These are phyloP conservation scores for Hiodon alosoides DNA, from an alignment of 2,113 vertebrate genomes.

Conservation along the genomic window DNA sequence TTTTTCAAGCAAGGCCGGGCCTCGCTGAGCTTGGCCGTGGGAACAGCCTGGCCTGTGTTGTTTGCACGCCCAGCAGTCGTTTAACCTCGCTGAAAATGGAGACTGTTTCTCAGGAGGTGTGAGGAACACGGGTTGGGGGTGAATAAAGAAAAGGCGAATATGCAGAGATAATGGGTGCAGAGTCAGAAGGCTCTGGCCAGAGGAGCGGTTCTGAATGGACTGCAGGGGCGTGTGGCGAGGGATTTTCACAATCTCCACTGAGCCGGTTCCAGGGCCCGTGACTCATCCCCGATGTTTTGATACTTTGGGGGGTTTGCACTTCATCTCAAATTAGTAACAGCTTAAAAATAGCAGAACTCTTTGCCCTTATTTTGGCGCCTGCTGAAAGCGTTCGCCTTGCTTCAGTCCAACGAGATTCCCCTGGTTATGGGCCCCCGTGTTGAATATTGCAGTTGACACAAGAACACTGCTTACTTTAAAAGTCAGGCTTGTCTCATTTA, in stretches of 20 bases:
- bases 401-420: too few species aligned
- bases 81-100: background rate
- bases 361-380: background rate
- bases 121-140: background rate
- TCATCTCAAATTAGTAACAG: constrained; percentile 16
- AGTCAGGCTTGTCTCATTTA: too few species aligned
- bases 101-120: background rate
- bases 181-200: background rate
- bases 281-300: constrained; percentile 9
- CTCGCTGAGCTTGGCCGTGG: background rate
- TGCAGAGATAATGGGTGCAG: background rate
- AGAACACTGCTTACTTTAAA: too few species aligned
- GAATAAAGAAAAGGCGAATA: background rate
- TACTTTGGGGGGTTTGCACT: background rate
- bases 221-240: background rate
- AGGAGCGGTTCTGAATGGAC: background rate
- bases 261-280: constrained; percentile 3
- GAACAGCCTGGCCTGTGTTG: background rate
- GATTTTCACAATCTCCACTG: background rate
- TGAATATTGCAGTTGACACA: too few species aligned
- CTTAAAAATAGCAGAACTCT: constrained; percentile 13
- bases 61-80: background rate
- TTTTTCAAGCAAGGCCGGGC: too few species aligned
- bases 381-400: background rate
- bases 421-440: too few species aligned